phyloP scores from a whole-genome alignment of 2,113 vertebrate species.

The Lamprotornis superbus region DNA sequence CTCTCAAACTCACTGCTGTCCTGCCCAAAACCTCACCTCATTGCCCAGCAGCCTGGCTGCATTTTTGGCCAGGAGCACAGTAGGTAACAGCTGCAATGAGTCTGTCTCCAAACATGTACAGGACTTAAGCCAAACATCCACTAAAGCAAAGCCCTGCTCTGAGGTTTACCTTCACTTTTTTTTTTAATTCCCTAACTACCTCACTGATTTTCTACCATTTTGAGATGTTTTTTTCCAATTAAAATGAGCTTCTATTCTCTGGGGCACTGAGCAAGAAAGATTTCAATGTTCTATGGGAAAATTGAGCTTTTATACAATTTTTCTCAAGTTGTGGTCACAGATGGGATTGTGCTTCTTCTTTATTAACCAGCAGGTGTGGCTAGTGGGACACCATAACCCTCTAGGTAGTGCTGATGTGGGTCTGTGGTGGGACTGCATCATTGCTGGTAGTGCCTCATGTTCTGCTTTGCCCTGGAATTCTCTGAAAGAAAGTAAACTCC shows the following conservation, averaged over 20 bases:
- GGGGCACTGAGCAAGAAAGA: neutral
- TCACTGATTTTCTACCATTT: neutral
- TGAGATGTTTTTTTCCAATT: neutral
- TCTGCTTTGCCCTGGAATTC: neutral
- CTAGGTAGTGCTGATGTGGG: neutral
- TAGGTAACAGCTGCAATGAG: neutral
- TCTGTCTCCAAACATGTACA: neutral
- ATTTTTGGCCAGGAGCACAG: neutral
- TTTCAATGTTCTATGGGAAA: neutral
- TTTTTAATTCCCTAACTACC: neutral
- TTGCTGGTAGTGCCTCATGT: neutral
- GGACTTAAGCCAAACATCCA: neutral
- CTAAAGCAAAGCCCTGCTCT: neutral
- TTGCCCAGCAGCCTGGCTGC: neutral
- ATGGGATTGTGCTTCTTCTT: neutral
- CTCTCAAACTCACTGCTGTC: neutral
- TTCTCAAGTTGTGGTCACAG: neutral
- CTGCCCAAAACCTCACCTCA: neutral
- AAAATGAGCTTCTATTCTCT: neutral
- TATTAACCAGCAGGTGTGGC: neutral
- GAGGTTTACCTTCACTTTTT: neutral
- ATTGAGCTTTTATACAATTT: neutral
- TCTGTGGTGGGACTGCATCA: neutral
- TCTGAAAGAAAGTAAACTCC: neutral
- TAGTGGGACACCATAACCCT: neutral